Evolutionary conservation across 2,888 invertebrate genomes (phyloP), one percentile per base, ranked within the genome.

Genomic region (Cantharis rufa): DNA sequence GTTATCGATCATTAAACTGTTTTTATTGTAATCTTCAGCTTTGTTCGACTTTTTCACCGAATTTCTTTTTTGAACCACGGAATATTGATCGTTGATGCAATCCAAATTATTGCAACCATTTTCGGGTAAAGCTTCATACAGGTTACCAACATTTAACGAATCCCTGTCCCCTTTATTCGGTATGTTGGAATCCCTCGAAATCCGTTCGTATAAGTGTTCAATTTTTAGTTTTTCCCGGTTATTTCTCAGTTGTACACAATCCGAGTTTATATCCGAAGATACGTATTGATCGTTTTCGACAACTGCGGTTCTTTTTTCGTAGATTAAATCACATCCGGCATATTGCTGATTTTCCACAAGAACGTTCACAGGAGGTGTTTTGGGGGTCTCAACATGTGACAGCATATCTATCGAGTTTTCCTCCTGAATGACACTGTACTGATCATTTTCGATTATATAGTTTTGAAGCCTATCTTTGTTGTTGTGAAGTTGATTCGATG

Each of bases 371-470:
- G 28, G n/a, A 11, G 18, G 18, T 27, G n/a, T 32, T 74, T 13
- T 69, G 15, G 13, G 9, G 9, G 62, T 7, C 15, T 69, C 27
- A 32, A 72, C 61, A 68, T 68, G 71, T n/a, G 32, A 32, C 4
- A 18, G n/a, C 15, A 75, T 11, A 5, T 76, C 72, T 7, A 71
- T 70, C 0, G 76, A 76, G 70, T 70, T 77, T 61, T 75, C 75
- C 70, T 80, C 78, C 16, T 77, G 78, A 61, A 80, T 76, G 9
- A 77, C 48, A 15, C 79, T 76, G 27, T 85, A 85, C 15, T 82
- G 81, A 7, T 82, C 81, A 48, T 83, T 84, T 70, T 83, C 83
- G 9, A 82, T 75, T 15, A 82, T 10, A 61, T 82, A 69, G 63
- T 64, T 77, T 24, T 62, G 48, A 18, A 64, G 75, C 63, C 70